A percentile compares a stretch with the other conserved stretches of the same genome.
phyloP scores from a whole-genome alignment of 2,888 invertebrate genomes.

The Drepana falcataria region DNA sequence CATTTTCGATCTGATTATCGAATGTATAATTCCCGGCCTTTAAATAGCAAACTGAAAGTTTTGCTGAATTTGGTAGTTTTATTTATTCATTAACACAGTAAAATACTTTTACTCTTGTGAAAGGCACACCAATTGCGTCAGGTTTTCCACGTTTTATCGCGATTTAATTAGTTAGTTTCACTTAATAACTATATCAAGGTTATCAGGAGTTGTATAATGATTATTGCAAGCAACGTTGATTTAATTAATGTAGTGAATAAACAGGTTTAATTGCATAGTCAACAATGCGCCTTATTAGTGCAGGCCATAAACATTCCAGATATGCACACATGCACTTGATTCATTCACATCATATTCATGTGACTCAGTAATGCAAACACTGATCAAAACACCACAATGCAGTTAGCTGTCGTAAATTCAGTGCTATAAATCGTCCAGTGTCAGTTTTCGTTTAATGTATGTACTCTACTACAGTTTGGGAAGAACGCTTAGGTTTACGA shows the following conservation, averaged over 20 bases:
- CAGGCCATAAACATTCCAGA: conserved; percentile 2
- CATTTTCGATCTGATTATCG: too few species aligned
- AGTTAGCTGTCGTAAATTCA: conserved; percentile 30
- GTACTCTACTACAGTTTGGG: conserved; percentile 28
- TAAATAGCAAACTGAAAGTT: not conserved
- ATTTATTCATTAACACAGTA: not conserved
- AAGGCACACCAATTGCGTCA: not conserved
- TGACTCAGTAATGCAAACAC: conserved; percentile 17
- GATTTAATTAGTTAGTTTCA: not conserved
- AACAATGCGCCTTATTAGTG: conserved; percentile 2
- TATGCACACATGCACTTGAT: not conserved
- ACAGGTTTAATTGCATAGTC: not conserved
- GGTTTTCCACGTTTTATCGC: not conserved
- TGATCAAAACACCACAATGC: conserved; percentile 29
- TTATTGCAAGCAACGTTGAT: not conserved
- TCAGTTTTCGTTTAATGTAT: conserved; percentile 32
- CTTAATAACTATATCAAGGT: not conserved
- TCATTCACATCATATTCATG: conserved; percentile 11
- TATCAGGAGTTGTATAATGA: not conserved
- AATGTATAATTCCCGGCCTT: too few species aligned
- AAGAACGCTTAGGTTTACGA: conserved; percentile 22
- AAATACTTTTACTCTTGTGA: not conserved
- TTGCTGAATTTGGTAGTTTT: not conserved
- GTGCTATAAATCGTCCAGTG: conserved; percentile 24
- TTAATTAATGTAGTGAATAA: not conserved